Conservation (phyloP, 2,888 invertebrate genomes). For the Calameuta pallipes region DNA sequence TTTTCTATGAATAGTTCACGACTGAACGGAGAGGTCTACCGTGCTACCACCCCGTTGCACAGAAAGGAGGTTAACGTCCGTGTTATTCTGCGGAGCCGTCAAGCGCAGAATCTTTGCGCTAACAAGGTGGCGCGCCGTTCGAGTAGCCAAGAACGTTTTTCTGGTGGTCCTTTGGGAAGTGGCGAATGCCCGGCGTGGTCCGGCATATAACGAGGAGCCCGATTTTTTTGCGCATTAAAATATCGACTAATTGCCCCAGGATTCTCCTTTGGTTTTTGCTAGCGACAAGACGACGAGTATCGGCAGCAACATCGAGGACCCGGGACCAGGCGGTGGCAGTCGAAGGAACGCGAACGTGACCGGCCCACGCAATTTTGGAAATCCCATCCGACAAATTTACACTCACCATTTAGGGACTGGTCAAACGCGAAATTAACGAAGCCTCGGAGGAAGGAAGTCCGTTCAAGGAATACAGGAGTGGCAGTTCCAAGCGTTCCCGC, state of each 20-base stretch:
- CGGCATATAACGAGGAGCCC: slow-evolving; percentile 56
- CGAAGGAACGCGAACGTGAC: slow-evolving; percentile 31
- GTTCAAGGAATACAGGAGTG: background rate
- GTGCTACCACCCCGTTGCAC: background rate
- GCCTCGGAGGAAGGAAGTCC: background rate
- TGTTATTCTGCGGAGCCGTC: slow-evolving; percentile 59
- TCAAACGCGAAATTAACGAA: background rate
- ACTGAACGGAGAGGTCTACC: background rate
- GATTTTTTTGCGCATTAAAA: slow-evolving; percentile 65
- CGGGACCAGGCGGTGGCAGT: background rate
- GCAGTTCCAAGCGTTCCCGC: background rate
- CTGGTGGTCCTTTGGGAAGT: slow-evolving; percentile 47
- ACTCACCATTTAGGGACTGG: slow-evolving; percentile 6
- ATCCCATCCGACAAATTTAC: slow-evolving; percentile 29
- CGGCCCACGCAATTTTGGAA: slow-evolving; percentile 40
- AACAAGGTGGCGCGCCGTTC: slow-evolving; percentile 64
- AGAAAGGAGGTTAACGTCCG: slow-evolving; percentile 57
- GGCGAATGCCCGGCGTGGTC: slow-evolving; percentile 27
- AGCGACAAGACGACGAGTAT: slow-evolving; percentile 18
- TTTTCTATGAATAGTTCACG: background rate
- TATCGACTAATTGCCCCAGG: slow-evolving; percentile 66
- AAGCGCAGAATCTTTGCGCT: slow-evolving; percentile 60
- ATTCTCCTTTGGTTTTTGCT: slow-evolving; percentile 58
- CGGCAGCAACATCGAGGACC: slow-evolving; percentile 1
- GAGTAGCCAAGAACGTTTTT: slow-evolving; percentile 53